Percentiles rank a stretch among this genome's conserved stretches.
phyloP scores from a whole-genome alignment of 2,113 vertebrate genomes.

The Pterocles burchelli region DNA sequence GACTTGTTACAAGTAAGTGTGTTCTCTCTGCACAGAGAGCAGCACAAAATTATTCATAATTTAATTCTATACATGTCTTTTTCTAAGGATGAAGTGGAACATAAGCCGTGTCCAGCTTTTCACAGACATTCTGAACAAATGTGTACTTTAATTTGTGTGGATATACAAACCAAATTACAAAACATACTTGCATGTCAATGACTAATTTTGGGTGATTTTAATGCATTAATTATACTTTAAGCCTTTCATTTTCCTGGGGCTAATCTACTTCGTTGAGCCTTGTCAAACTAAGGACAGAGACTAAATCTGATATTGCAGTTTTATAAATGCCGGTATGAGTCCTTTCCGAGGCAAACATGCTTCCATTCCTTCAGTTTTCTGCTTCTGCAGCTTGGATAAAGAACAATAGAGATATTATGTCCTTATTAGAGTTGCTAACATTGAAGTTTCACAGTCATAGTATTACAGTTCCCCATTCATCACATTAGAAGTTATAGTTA shows the following conservation, averaged over 20 bases:
- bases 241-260: constrained; percentile 45
- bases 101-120: neutral
- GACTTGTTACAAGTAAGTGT: neutral
- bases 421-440: neutral
- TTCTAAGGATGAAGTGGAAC: neutral
- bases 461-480: neutral
- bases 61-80: neutral
- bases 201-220: constrained; percentile 20
- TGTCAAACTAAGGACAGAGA: constrained; percentile 46
- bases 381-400: constrained; percentile 17
- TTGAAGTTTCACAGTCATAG: neutral
- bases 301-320: constrained; percentile 50
- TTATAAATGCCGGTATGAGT: constrained; percentile 36
- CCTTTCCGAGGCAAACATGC: constrained; percentile 29
- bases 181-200: neutral
- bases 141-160: constrained; percentile 7
- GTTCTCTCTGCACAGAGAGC: neutral
- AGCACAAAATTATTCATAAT: neutral
- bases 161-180: constrained; percentile 5
- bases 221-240: constrained; percentile 40
- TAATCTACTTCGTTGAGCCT: neutral
- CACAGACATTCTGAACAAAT: neutral
- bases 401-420: neutral
- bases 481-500: neutral
- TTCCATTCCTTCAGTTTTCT: constrained; percentile 38